phyloP scores from a whole-genome alignment of 2,888 invertebrate species.

The Ligdia adustata region DNA sequence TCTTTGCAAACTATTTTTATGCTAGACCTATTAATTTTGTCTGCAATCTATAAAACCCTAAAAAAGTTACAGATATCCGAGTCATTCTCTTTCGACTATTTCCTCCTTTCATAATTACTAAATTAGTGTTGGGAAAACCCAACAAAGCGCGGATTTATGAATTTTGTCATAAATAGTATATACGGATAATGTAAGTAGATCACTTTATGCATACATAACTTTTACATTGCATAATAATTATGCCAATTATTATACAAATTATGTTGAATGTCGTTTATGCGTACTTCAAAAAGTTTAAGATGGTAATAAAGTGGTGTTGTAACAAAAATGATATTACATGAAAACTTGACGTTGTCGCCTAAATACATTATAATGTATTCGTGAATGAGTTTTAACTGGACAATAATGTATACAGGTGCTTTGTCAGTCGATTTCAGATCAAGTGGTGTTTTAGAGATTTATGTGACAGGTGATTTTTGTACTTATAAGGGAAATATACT shows the following conservation, averaged over 20 bases:
- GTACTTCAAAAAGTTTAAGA: neutral
- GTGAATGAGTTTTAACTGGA: too few species aligned
- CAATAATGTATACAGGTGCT: too few species aligned
- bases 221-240: constrained; percentile 8
- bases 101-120: too few species aligned
- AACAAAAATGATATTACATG: neutral
- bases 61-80: too few species aligned
- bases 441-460: too few species aligned
- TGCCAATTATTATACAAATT: constrained; percentile 4
- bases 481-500: too few species aligned
- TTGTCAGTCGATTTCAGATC: too few species aligned
- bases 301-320: neutral
- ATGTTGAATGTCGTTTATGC: constrained; percentile 1
- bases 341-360: neutral
- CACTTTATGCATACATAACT: constrained; percentile 2
- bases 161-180: neutral
- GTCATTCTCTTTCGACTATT: too few species aligned
- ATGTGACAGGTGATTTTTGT: too few species aligned
- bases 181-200: constrained; percentile 4
- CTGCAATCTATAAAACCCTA: too few species aligned
- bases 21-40: too few species aligned
- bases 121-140: neutral
- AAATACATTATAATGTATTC: neutral
- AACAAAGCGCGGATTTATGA: neutral
- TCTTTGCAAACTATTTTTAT: too few species aligned